Base-by-base conservation (phyloP, 2,797 vertebrate genomes). In the Psittacula echo region DNA sequence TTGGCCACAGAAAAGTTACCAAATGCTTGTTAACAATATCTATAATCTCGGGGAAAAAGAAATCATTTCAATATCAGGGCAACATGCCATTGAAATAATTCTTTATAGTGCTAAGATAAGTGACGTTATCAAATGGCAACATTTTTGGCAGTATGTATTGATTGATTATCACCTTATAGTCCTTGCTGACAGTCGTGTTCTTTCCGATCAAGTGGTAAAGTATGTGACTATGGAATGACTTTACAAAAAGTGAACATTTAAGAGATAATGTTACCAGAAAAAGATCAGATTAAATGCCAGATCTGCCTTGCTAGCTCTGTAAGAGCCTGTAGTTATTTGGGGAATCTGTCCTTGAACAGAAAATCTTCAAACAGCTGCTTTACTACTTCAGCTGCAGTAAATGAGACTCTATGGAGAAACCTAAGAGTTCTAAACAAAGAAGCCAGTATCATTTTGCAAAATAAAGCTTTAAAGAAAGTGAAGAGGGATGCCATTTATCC, bases 121-220 rank as follows among this genome's bases (percentile, higher is more conserved):
- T 79, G 79, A 96, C 90, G 60, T 93, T 87, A 85, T 61, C 19
- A 14, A 80, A 76, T 86, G 51, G 66, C 81, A 86, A 90, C 85
- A 91, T 94, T 96, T 93, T 96, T 97, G 93, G 79, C 72, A 95
- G 95, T 93, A 75, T 74, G 51, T 96, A 87, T 85, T 96, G 95
- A 93, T 94, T 97, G 96, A 97, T 97, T 96, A 96, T 93, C 88
- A 95, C 77, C 82, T 95, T 93, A 88, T 85, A 95, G 87, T 95
- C 79, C 73, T 87, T 95, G 78, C 81, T 73, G 18, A 62, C 39
- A 94, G 92, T 87, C 24, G 9, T 11, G 19, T 91, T 89, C 87
- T 51, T 68, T 87, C 45, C 91, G 81, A 94, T 92, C 93, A 95
- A 93, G 73, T 87, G 62, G 47, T 89, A 68, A 84, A 81, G 71